Evolutionary conservation across 2,888 invertebrate species (phyloP).

Genomic region (Melanotus villosus): DNA sequence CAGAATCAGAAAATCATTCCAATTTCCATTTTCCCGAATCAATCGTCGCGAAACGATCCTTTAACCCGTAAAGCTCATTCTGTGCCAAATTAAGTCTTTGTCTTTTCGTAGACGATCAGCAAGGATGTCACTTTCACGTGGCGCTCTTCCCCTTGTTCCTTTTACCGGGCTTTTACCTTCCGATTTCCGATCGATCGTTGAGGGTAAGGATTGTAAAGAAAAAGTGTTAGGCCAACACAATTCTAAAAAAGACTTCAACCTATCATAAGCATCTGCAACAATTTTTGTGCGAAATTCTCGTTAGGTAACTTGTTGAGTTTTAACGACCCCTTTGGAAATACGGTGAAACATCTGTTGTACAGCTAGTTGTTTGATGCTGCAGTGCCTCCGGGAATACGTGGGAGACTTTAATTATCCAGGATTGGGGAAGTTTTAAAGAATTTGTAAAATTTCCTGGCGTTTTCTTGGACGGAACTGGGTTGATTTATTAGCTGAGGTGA

Average conservation of each 20-base stretch:
- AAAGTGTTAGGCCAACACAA: too few species aligned
- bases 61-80: constrained; percentile 1
- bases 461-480: too few species aligned
- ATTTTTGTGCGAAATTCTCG: neutral
- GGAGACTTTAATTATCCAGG: neutral
- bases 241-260: too few species aligned
- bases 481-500: too few species aligned
- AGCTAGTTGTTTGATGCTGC: neutral
- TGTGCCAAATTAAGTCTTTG: constrained; percentile 15
- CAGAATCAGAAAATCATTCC: too few species aligned
- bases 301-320: neutral
- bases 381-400: neutral
- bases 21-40: neutral
- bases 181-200: neutral
- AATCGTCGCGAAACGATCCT: neutral
- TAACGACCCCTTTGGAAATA: neutral
- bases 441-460: too few species aligned
- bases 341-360: neutral
- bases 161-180: neutral
- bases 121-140: constrained; percentile 11
- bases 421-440: too few species aligned
- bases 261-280: too few species aligned
- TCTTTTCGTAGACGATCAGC: constrained; percentile 3
- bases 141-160: neutral
- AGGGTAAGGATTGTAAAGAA: too few species aligned